Evolutionary conservation across 2,888 invertebrate genomes (phyloP).

Genomic region (Nemotelus nigrinus): DNA sequence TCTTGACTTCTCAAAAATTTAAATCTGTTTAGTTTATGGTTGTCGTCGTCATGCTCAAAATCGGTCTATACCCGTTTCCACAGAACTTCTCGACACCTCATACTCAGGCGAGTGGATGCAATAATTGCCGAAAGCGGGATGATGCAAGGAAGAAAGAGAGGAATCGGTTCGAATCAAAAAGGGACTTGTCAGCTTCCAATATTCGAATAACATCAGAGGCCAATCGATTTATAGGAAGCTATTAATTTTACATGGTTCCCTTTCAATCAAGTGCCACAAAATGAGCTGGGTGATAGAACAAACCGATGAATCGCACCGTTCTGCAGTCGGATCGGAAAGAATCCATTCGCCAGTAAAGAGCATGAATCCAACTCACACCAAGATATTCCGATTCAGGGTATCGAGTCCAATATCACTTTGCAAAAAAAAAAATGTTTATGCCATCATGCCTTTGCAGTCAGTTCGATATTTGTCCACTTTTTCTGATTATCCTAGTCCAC

Average conservation of each 20-base stretch:
- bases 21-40: slow-evolving; percentile 43
- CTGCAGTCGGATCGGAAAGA: slow-evolving; percentile 27
- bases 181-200: slow-evolving; percentile 32
- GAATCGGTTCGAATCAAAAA: slow-evolving; percentile 21
- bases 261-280: slow-evolving; percentile 45
- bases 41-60: slow-evolving; percentile 33
- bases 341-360: slow-evolving; percentile 19
- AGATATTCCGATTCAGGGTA: not conserved
- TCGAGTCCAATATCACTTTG: too few relatives aligned
- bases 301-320: slow-evolving; percentile 31
- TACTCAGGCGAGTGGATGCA: not conserved
- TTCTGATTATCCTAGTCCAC: not conserved
- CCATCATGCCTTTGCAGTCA: slow-evolving; percentile 1
- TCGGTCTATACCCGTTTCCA: not conserved
- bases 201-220: slow-evolving; percentile 38
- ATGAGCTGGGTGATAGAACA: slow-evolving; percentile 40
- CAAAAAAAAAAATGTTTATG: not conserved
- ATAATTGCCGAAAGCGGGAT: slow-evolving; percentile 22
- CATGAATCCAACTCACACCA: slow-evolving; percentile 15
- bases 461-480: not conserved
- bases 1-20: slow-evolving; percentile 28
- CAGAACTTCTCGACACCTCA: slow-evolving; percentile 2
- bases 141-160: slow-evolving; percentile 18
- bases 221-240: slow-evolving; percentile 45
- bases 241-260: slow-evolving; percentile 45